Evolutionary conservation across 2,888 invertebrate genomes (phyloP).

Genomic region (Drosophila quinaria): DNA sequence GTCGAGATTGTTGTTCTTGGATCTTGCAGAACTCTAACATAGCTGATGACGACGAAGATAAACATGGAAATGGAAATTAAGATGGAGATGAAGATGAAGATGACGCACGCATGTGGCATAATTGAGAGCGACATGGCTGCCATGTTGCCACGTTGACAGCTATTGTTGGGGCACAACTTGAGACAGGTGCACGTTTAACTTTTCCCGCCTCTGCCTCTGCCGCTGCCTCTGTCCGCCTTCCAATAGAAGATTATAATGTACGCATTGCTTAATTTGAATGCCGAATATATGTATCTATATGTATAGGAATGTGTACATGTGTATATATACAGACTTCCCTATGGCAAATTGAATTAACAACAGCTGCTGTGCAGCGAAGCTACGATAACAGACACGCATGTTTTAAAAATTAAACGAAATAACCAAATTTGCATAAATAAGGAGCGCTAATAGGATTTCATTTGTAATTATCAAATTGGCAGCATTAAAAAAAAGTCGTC

Average conservation of each 20-base stretch:
- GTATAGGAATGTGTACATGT: constrained; percentile 8
- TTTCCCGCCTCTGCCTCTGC: constrained; percentile 27
- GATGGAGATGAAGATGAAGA: constrained; percentile 47
- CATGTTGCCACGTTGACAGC: constrained; percentile 48
- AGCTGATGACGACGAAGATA: constrained; percentile 24
- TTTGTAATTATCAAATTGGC: constrained; percentile 78
- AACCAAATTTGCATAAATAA: constrained; percentile 78
- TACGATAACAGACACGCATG: constrained; percentile 71
- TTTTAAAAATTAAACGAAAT: constrained; percentile 70
- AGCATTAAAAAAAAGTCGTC: constrained; percentile 18
- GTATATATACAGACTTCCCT: constrained; percentile 25
- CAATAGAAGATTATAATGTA: constrained; percentile 76
- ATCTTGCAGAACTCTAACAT: constrained; percentile 17
- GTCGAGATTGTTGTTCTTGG: constrained; percentile 65
- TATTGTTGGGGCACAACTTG: constrained; percentile 11
- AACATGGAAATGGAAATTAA: constrained; percentile 14
- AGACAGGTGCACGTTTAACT: constrained; percentile 60
- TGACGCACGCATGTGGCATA: constrained; percentile 73
- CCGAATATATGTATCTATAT: constrained; percentile 7
- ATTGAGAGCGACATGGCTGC: constrained; percentile 74
- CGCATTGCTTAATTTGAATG: constrained; percentile 76
- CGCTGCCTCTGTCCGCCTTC: constrained; percentile 36
- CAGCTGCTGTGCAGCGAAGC: constrained; percentile 46
- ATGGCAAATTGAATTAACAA: constrained; percentile 69
- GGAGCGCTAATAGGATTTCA: constrained; percentile 74